These are phyloP conservation scores for Amazona guildingii DNA, from an alignment of 2,113 vertebrate species.

Conservation along the genomic window DNA sequence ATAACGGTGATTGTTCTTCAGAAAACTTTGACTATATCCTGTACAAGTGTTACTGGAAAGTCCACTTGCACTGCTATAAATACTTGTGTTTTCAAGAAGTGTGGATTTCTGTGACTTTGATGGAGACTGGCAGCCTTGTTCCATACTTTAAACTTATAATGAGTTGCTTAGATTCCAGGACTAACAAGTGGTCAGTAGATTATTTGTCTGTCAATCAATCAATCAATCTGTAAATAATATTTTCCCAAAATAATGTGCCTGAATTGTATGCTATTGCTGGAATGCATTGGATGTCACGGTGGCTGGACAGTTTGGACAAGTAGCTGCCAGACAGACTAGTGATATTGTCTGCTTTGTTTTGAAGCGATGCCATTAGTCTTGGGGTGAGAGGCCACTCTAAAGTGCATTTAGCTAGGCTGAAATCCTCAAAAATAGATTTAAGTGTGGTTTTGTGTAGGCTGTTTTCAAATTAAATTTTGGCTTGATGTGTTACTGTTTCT, in stretches of 20 bases:
- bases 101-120: background rate
- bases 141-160: background rate
- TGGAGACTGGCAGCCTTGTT: background rate
- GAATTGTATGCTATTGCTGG: background rate
- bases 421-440: background rate
- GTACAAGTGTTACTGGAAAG: background rate
- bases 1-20: background rate
- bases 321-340: background rate
- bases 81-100: background rate
- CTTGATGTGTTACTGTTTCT: constrained; percentile 17
- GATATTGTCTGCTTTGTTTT: background rate
- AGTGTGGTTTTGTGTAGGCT: background rate
- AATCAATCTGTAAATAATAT: background rate
- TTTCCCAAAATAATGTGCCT: background rate
- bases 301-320: background rate
- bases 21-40: background rate
- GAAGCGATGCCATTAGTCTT: background rate
- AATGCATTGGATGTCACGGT: rapidly evolving
- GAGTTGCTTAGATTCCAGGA: background rate
- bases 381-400: background rate
- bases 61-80: background rate
- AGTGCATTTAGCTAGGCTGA: background rate
- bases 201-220: background rate
- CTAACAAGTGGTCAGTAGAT: background rate
- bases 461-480: constrained; percentile 44